Conservation (phyloP, 2,113 vertebrate genomes). For the Proteles cristata region DNA sequence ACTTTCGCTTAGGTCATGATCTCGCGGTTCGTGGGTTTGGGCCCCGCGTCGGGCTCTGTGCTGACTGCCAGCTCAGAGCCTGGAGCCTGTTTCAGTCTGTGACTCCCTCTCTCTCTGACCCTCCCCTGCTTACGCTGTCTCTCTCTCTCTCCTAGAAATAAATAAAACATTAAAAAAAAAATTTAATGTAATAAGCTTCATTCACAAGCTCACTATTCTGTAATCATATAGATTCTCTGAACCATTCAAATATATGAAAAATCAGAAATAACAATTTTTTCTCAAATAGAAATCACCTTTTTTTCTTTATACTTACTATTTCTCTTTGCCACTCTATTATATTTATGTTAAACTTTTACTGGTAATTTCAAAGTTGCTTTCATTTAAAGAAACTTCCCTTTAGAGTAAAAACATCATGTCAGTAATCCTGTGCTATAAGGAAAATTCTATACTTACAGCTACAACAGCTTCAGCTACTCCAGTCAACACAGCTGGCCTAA, state of each 20-base stretch:
- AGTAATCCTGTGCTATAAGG: conserved; percentile 35
- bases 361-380: conserved; percentile 47
- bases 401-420: not conserved
- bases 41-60: too few species aligned
- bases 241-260: conserved; percentile 48
- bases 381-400: conserved; percentile 22
- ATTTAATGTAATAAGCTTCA: conserved; percentile 6
- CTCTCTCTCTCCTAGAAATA: too few species aligned
- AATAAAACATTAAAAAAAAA: too few species aligned
- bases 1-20: too few species aligned
- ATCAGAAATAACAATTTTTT: not conserved
- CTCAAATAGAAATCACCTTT: conserved; percentile 14
- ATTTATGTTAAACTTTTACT: conserved; percentile 5
- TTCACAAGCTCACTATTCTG: not conserved
- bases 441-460: conserved; percentile 91
- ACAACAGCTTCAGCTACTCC: conserved; percentile 98
- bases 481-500: conserved; percentile 97
- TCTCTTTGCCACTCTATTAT: not conserved
- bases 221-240: not conserved
- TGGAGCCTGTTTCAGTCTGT: too few species aligned
- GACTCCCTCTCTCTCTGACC: too few species aligned
- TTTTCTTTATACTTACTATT: not conserved
- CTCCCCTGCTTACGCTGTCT: too few species aligned
- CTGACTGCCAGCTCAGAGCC: too few species aligned
- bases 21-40: too few species aligned